Base-by-base conservation (phyloP, 1,140 invertebrate species). In the Drosophila repleta region DNA sequence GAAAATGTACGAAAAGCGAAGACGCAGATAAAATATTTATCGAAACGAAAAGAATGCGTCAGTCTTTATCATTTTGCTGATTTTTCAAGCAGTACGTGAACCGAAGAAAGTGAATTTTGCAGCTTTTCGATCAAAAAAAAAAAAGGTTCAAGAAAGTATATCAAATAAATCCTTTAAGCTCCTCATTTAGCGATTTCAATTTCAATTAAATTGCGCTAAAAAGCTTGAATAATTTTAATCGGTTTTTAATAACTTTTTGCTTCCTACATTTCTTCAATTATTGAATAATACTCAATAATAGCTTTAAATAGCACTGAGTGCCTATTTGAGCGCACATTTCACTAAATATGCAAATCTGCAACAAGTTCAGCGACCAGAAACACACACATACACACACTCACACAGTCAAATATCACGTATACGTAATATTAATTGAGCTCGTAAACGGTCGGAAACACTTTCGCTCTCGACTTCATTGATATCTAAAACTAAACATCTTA, bases 381-480 rank as follows among this genome's bases (percentile, higher is more conserved):
- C 8, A 57, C 37, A 58, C 24, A 64, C 60, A 8, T 35, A 43
- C 35, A 37, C 46, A 43, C 24, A 41, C 11, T 24, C 4, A 24
- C n/a, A 43, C 26, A 3, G 49, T 35, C 53, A 39, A 53, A 74
- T 55, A 37, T 52, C 39, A 35, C 78, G 82, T 87, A 81, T 85
- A 79, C 74, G 81, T 76, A 80, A 85, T 84, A 60, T 72, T 67
- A 78, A 78, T 87, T 82, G 83, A 87, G 81, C 76, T 35, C 74
- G 67, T 76, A 74, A 69, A 74, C 66, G 63, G 53, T 52, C 45
- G 64, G 69, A 67, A 83, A 82, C 84, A 88, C 83, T 88, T 88
- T 88, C 83, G 79, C 83, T 88, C 87, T 88, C 79, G 66, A 62
- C 67, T 88, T 88, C 83, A 88, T 87, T 88, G 79, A 89, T 88